Evolutionary conservation across 2,888 invertebrate genomes (phyloP), one percentile per base, ranked within the genome.

Genomic region (Pemphredon lugubris): DNA sequence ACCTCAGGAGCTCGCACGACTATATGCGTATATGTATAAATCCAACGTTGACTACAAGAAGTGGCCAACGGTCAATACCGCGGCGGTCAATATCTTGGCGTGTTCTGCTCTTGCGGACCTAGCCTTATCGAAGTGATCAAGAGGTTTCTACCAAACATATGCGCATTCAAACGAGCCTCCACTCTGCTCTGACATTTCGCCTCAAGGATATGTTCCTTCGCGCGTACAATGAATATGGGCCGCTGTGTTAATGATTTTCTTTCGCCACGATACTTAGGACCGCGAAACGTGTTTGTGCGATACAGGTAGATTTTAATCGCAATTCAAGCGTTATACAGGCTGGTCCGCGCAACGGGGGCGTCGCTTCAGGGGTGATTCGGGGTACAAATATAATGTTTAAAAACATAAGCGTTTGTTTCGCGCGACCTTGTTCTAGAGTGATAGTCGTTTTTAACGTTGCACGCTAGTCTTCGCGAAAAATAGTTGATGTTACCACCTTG

Each of bases 31-130:
- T 59, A 42, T 37, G 47, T 20, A 64, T 70, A 71, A 67, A 73
- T 61, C 57, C 42, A 67, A 47, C 50, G 59, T n/a, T 37, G 54
- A 57, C 59, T 71, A 59, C 72, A 75, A 77, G 75, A 81, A 79
- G 69, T 83, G 81, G 82, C 82, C 83, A 80, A 81, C 87, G 87
- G 89, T 89, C 89, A 88, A 89, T 88, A 88, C 78, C 75, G 77
- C 57, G 63, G 74, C 87, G 88, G 85, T 89, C 89, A 87, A 89
- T 89, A 89, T 84, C 84, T 85, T 88, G 60, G 84, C 87, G 86
- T 87, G 87, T 81, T 79, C 77, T 59, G 75, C 58, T 76, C 76
- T 76, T 70, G 64, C 77, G 71, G 60, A 75, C 77, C 75, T 73
- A 77, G 63, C 73, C 65, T 82, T 84, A 82, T 84, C 81, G 47